phyloP scores from a whole-genome alignment of 1,140 invertebrate genomes.

The Penaeus chinensis region DNA sequence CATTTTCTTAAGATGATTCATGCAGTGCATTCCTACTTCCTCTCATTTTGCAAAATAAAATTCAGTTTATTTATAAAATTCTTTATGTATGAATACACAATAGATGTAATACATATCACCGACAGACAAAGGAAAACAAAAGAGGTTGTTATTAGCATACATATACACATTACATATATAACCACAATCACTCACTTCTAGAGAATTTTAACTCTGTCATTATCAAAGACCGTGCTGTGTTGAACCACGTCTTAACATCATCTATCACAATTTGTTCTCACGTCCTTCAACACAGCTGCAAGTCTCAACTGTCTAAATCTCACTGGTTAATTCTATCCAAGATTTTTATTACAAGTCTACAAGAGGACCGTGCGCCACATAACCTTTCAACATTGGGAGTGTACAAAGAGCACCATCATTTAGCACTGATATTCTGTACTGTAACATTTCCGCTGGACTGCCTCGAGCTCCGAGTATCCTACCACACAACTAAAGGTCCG shows the following conservation, averaged over 20 bases:
- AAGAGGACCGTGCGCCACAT: too few relatives aligned
- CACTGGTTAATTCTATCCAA: too few relatives aligned
- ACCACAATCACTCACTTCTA: neutral
- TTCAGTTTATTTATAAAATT: slow-evolving; percentile 18
- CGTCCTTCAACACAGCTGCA: neutral
- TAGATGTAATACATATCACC: slow-evolving; percentile 38
- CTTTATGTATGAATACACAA: slow-evolving; percentile 46
- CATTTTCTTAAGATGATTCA: too few relatives aligned
- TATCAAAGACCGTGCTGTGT: neutral
- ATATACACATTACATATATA: slow-evolving; percentile 28
- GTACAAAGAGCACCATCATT: too few relatives aligned
- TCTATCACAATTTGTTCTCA: slow-evolving; percentile 35
- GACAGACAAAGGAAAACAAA: slow-evolving; percentile 26
- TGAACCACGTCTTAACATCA: slow-evolving; percentile 8
- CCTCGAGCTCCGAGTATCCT: too few relatives aligned
- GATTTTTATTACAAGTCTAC: too few relatives aligned
- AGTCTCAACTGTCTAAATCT: too few relatives aligned
- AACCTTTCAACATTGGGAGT: too few relatives aligned
- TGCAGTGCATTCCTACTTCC: too few relatives aligned
- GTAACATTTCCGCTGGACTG: too few relatives aligned
- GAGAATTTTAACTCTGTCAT: neutral
- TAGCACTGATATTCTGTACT: too few relatives aligned
- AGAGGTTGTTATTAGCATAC: slow-evolving; percentile 16
- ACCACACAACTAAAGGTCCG: too few relatives aligned
- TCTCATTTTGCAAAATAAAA: neutral